phyloP scores from a whole-genome alignment of 2,888 invertebrate species.

The Adineta ricciae region DNA sequence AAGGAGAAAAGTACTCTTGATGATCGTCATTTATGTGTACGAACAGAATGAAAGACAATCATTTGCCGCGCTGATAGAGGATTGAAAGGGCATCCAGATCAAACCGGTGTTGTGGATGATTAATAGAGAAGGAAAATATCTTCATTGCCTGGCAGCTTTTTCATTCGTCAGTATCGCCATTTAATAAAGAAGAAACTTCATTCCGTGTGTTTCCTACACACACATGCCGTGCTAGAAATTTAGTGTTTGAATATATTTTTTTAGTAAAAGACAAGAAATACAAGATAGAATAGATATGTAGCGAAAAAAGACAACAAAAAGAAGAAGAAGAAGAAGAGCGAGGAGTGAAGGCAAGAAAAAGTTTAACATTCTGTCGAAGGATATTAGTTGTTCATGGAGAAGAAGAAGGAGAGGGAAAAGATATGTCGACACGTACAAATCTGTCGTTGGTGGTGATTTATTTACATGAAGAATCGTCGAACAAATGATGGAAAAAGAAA shows the following conservation, averaged over 20 bases:
- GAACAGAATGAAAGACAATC: too few relatives aligned
- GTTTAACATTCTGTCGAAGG: not conserved
- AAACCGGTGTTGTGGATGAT: not conserved
- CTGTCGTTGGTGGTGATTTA: not conserved
- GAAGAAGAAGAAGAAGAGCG: not conserved
- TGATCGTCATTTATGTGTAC: too few relatives aligned
- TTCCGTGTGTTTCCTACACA: not conserved
- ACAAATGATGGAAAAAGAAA: not conserved
- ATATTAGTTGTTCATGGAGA: not conserved
- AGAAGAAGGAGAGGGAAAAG: not conserved
- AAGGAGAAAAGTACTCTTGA: too few relatives aligned
- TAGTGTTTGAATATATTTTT: conserved; percentile 7
- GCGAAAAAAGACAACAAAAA: not conserved
- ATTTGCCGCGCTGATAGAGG: not conserved
- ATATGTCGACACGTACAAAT: not conserved
- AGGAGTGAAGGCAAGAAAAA: not conserved
- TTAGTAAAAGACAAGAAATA: not conserved
- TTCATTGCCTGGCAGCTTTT: too few relatives aligned
- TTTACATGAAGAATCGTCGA: not conserved
- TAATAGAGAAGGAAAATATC: not conserved
- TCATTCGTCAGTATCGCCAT: too few relatives aligned
- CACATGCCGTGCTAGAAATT: not conserved
- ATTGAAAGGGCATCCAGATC: not conserved
- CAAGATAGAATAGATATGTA: not conserved
- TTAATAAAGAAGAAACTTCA: not conserved